Evolutionary conservation across 2,888 invertebrate genomes (phyloP).

Genomic region (Anthrax anthrax): DNA sequence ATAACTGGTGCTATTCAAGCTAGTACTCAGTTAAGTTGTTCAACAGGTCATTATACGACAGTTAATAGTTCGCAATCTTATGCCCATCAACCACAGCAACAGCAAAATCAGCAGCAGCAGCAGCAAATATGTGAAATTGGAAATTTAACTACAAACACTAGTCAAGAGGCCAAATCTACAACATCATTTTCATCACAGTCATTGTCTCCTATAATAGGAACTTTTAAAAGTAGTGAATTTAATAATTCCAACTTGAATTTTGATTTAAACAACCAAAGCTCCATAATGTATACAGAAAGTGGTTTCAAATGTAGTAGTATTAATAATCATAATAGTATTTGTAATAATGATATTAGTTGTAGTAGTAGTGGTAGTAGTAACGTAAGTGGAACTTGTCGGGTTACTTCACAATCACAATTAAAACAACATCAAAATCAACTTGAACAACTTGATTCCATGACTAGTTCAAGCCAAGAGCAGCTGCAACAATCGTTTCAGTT

Average conservation of each 20-base stretch:
- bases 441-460: conserved; percentile 1
- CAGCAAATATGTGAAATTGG: not conserved
- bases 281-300: not conserved
- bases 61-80: not conserved
- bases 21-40: not conserved
- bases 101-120: conserved; percentile 1
- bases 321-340: not conserved
- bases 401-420: not conserved
- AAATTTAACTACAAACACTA: not conserved
- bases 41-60: conserved; percentile 3
- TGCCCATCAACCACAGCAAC: conserved; percentile 1
- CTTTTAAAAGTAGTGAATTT: not conserved
- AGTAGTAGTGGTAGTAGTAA: not conserved
- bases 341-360: not conserved
- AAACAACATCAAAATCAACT: not conserved
- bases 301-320: not conserved
- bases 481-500: conserved; percentile 19
- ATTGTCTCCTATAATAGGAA: not conserved
- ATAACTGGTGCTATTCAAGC: not conserved
- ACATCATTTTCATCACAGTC: not conserved
- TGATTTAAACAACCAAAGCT: not conserved
- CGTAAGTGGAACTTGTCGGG: conserved; percentile 6
- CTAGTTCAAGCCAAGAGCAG: not conserved
- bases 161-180: conserved; percentile 1
- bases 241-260: not conserved